A percentile compares a stretch with the other conserved stretches of the same genome.
These are phyloP conservation scores for Oryzias curvinotus DNA, from an alignment of 2,113 vertebrate genomes.

Conservation along the genomic window DNA sequence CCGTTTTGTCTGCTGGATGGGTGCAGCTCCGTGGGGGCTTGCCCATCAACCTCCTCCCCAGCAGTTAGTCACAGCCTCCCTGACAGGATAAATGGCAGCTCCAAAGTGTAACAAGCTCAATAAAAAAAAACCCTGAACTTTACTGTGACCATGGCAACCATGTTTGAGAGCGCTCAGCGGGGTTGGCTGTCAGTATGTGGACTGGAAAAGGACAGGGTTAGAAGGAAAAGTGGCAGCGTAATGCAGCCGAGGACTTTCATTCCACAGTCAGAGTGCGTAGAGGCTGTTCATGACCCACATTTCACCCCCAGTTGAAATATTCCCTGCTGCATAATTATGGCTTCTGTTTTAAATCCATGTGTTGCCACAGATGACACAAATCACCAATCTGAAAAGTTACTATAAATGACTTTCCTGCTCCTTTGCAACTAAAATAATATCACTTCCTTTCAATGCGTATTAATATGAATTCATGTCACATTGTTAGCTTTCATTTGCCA, in stretches of 20 bases:
- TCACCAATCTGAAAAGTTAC: constrained; percentile 32
- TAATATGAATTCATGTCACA: constrained; percentile 13
- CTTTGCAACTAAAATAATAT: constrained; percentile 10
- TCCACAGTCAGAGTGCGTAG: constrained; percentile 26
- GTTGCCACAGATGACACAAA: constrained; percentile 19
- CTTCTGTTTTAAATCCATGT: constrained; percentile 39
- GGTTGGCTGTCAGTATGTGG: constrained; percentile 61
- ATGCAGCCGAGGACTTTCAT: constrained; percentile 49
- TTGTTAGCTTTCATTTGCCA: background rate
- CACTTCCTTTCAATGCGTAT: constrained; percentile 3
- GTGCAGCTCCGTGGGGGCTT: constrained; percentile 21
- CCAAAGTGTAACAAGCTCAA: constrained; percentile 37
- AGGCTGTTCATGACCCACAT: constrained; percentile 51
- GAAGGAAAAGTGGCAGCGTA: constrained; percentile 39
- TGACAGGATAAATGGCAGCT: constrained; percentile 55
- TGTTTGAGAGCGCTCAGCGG: constrained; percentile 51
- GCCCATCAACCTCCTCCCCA: constrained; percentile 25
- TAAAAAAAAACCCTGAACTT: constrained; percentile 51
- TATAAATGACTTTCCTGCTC: constrained; percentile 15
- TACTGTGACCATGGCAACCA: constrained; percentile 74
- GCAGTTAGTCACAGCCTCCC: constrained; percentile 40
- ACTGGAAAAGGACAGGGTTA: constrained; percentile 41
- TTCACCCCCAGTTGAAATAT: constrained; percentile 51
- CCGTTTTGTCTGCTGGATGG: constrained; percentile 51
- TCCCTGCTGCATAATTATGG: constrained; percentile 32